Evolutionary conservation across 2,113 vertebrate genomes (phyloP), one percentile per base, ranked within the genome.

Genomic region (Hypomesus transpacificus): DNA sequence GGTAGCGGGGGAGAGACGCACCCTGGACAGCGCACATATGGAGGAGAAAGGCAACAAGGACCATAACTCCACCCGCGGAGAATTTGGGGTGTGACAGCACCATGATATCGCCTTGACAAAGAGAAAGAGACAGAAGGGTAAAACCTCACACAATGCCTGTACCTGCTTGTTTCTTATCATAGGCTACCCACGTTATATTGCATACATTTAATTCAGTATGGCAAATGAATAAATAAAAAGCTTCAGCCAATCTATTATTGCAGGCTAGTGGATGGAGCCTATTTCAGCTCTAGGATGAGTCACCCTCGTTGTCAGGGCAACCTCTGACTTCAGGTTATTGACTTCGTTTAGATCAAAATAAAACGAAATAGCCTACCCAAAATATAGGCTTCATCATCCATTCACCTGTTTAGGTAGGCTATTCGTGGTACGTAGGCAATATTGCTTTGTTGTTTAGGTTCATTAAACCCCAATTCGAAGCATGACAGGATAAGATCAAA

Each of bases 1-100:
- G 94, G 88, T 93, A 91, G 78, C 94, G 95, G 70, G 89, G 87
- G 86, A 98, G 90, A 75, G 96, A 95, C 78, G 95, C 95, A 82
- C 92, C 89, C 87, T 93, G 86, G 65, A 89, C 89, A 78, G 87
- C 89, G 82, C 82, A 91, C 74, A 89, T 82, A 21, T 93, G 79
- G 67, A 94, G 87, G 82, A 95, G 88, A 79, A 93, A 81, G 82
- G 90, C 80, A 77, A 91, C 80, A 74, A 98, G 87, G 85, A 88
- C 73, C 67, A 87, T 82, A 88, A 91, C 87, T 93, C 91, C 91
- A 79, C 91, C 89, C 65, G 71, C 75, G 75, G 88, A 89, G 71
- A 85, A 81, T 91, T 95, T 95, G 24, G 78, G 83, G 91, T 93
- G 89, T 84, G 93, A 93, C 93, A 95, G 94, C 84, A 91, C 91